A percentile compares a stretch with the other conserved stretches of the same genome.
These are phyloP conservation scores for Orchesella flavescens DNA, from an alignment of 2,888 invertebrate species.

Conservation along the genomic window DNA sequence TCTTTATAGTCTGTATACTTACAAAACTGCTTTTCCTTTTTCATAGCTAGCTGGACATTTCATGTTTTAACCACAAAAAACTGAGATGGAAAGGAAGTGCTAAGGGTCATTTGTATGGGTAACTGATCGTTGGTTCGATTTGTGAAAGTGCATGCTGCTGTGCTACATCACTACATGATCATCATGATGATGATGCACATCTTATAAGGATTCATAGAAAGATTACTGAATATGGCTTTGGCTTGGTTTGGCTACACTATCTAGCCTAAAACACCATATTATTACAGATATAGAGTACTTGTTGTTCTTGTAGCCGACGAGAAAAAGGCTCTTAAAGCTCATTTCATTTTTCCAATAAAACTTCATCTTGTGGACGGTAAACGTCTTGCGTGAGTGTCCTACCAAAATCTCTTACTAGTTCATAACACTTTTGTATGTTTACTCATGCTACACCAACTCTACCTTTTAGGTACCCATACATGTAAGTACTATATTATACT, in stretches of 20 bases:
- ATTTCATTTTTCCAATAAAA: slow-evolving; percentile 72
- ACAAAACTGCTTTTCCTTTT: too few relatives aligned
- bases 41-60: too few relatives aligned
- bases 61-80: too few relatives aligned
- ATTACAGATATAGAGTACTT: too few relatives aligned
- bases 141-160: slow-evolving; percentile 45
- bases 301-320: too few relatives aligned
- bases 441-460: not conserved
- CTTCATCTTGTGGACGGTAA: slow-evolving; percentile 71
- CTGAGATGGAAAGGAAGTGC: too few relatives aligned
- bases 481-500: too few relatives aligned
- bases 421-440: not conserved
- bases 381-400: slow-evolving; percentile 70
- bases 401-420: slow-evolving; percentile 58
- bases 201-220: not conserved
- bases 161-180: not conserved
- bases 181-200: slow-evolving; percentile 1
- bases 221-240: too few relatives aligned
- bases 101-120: slow-evolving; percentile 71
- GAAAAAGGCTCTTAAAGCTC: slow-evolving; percentile 46
- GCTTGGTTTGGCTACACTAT: not conserved
- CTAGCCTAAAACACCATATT: not conserved
- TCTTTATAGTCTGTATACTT: too few relatives aligned
- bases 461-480: too few relatives aligned
- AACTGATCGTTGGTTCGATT: slow-evolving; percentile 71